Evolutionary conservation across 2,797 vertebrate species (phyloP).

Genomic region (Rhodeus uyekii): DNA sequence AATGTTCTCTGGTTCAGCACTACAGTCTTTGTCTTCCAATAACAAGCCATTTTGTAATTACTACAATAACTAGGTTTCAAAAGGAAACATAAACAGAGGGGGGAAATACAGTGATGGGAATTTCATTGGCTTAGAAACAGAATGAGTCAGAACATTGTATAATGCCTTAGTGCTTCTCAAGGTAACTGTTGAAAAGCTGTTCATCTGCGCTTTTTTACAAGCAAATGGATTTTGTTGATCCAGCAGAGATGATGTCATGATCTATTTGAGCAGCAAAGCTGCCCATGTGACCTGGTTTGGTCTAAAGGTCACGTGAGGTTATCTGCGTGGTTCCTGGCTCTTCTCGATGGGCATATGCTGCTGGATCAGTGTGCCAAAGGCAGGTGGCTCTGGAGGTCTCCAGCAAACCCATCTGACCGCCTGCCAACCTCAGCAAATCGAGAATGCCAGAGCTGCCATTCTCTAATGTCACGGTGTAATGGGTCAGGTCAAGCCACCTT

Average conservation of each 20-base stretch:
- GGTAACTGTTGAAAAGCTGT: background rate
- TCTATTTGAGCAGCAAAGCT: background rate
- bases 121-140: background rate
- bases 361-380: constrained; percentile 22
- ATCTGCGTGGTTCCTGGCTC: constrained; percentile 35
- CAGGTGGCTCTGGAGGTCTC: constrained; percentile 10
- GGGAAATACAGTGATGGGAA: background rate
- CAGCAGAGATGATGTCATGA: constrained; percentile 3
- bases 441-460: too few relatives aligned
- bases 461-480: too few relatives aligned
- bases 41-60: background rate
- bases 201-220: background rate
- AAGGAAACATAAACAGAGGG: background rate
- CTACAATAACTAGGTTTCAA: background rate
- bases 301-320: constrained; percentile 42
- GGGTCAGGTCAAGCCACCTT: too few relatives aligned
- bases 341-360: constrained; percentile 43
- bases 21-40: background rate
- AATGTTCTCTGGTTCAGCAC: too few relatives aligned
- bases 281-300: constrained; percentile 2
- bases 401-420: background rate
- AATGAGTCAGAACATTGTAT: background rate
- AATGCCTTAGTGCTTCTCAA: background rate
- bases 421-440: too few relatives aligned
- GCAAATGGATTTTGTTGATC: background rate